These are phyloP conservation scores for Endotricha flammealis DNA, from an alignment of 2,888 invertebrate species.

Conservation along the genomic window DNA sequence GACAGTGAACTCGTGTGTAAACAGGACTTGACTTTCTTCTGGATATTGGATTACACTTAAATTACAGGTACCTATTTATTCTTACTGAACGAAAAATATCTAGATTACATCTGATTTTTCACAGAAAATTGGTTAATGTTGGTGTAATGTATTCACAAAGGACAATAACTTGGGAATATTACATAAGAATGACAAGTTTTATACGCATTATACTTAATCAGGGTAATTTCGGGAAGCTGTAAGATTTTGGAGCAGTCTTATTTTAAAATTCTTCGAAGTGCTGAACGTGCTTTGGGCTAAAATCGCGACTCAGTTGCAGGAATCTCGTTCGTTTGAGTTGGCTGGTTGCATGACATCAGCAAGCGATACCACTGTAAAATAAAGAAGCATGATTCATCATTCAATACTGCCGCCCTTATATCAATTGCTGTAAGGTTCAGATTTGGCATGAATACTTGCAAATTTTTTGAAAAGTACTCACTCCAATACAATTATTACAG, in stretches of 20 bases:
- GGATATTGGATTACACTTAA: slow-evolving; percentile 77
- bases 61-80: slow-evolving; percentile 73
- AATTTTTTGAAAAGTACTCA: slow-evolving; percentile 7
- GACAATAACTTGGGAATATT: slow-evolving; percentile 42
- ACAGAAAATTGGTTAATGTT: slow-evolving; percentile 18
- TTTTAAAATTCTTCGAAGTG: slow-evolving; percentile 40
- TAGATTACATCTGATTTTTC: slow-evolving; percentile 25
- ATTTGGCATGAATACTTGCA: slow-evolving; percentile 9
- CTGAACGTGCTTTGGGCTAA: slow-evolving; percentile 36
- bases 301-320: slow-evolving; percentile 22
- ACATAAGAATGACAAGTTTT: slow-evolving; percentile 56
- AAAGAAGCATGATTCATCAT: slow-evolving; percentile 57
- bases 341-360: slow-evolving; percentile 68
- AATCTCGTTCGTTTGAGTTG: slow-evolving; percentile 33
- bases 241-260: slow-evolving; percentile 33
- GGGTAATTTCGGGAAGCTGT: slow-evolving; percentile 20
- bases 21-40: slow-evolving; percentile 70
- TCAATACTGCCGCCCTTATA: slow-evolving; percentile 27
- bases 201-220: slow-evolving; percentile 22
- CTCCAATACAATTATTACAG: too few relatives aligned
- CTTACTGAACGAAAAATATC: slow-evolving; percentile 57
- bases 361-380: slow-evolving; percentile 56
- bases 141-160: slow-evolving; percentile 15
- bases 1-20: slow-evolving; percentile 70
- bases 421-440: slow-evolving; percentile 22